Conservation (phyloP, 2,113 vertebrate genomes). For the Patagioenas fasciata region DNA sequence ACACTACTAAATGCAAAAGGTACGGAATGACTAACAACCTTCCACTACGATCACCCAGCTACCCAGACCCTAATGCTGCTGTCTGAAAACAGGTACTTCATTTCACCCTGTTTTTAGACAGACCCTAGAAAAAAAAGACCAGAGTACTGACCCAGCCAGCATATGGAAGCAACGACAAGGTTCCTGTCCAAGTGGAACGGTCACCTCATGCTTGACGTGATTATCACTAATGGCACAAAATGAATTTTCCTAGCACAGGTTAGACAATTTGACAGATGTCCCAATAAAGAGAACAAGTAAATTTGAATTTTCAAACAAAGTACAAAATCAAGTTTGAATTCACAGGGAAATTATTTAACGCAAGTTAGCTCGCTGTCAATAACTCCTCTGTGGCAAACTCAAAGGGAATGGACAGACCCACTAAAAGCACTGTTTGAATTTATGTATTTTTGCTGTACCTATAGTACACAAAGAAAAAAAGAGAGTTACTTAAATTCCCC, state of each 20-base stretch:
- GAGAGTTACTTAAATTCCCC: neutral
- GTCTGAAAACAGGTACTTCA: neutral
- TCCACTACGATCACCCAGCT: neutral
- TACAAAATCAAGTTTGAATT: neutral
- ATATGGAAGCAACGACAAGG: neutral
- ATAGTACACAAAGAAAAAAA: neutral
- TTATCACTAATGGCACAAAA: neutral
- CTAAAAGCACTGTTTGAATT: neutral
- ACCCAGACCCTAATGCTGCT: accelerated
- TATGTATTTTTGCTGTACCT: neutral
- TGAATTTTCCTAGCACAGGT: neutral
- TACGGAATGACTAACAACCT: neutral
- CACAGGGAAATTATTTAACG: neutral
- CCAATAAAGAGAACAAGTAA: neutral
- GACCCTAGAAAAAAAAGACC: neutral
- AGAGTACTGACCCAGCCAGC: neutral
- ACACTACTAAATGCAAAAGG: neutral
- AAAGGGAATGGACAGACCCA: neutral
- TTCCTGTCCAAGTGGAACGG: neutral
- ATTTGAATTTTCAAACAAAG: neutral
- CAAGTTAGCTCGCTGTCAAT: neutral
- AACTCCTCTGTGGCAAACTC: neutral
- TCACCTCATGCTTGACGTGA: neutral
- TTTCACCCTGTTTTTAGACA: neutral
- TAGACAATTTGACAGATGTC: neutral